Evolutionary conservation across 2,797 vertebrate genomes (phyloP).

Genomic region (Halcyon leucocephala): DNA sequence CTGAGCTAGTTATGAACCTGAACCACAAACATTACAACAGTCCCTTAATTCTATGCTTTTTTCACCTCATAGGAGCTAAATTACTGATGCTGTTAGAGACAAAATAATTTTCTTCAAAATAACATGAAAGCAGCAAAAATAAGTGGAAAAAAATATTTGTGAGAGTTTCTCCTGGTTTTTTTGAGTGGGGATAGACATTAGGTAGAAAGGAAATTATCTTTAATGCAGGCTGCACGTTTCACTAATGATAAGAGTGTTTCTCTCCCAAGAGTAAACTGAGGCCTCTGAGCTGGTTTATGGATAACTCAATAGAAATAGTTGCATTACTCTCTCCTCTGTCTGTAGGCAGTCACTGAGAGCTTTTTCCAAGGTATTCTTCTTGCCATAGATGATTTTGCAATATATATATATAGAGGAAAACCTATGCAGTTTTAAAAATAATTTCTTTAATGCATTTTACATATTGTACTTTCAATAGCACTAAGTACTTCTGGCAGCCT

Average conservation of each 20-base stretch:
- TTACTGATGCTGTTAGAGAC: neutral
- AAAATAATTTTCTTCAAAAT: neutral
- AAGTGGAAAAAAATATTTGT: neutral
- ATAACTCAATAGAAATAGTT: neutral
- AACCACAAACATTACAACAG: neutral
- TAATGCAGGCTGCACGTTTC: neutral
- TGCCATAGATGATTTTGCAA: neutral
- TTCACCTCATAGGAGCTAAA: neutral
- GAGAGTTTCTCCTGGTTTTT: neutral
- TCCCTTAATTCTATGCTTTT: neutral
- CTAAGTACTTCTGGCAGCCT: neutral
- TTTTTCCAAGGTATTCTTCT: neutral
- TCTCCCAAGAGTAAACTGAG: neutral
- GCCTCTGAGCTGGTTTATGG: neutral
- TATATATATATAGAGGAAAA: neutral
- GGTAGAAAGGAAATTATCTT: neutral
- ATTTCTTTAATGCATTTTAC: conserved; percentile 26
- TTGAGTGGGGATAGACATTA: neutral
- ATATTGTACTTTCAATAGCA: neutral
- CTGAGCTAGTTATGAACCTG: neutral
- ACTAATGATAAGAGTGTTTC: neutral
- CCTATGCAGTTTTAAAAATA: neutral
- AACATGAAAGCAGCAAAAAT: neutral
- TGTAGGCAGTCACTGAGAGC: neutral
- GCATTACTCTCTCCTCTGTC: neutral